Conservation (phyloP, 1,140 invertebrate genomes). For the Zaprionus davidi region DNA sequence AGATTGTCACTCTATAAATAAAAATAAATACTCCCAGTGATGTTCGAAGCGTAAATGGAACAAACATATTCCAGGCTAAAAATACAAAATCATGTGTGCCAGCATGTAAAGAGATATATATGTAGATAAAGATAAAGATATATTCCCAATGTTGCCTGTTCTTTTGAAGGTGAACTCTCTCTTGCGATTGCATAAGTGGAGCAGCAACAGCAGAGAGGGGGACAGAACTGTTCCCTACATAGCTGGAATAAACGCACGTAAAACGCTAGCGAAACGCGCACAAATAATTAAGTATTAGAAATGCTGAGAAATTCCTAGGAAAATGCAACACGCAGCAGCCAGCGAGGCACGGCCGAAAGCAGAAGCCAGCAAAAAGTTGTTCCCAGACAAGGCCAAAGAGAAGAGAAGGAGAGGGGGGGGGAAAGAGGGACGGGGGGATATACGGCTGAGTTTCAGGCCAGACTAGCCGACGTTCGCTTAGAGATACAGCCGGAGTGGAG, state of each 20-base stretch:
- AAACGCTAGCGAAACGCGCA: constrained; percentile 63
- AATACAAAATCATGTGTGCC: constrained; percentile 34
- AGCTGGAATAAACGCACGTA: constrained; percentile 64
- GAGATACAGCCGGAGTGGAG: constrained; percentile 72
- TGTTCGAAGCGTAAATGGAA: constrained; percentile 70
- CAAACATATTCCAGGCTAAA: constrained; percentile 57
- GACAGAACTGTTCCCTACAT: constrained; percentile 12
- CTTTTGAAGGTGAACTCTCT: constrained; percentile 61
- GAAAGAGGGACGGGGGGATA: too few relatives aligned
- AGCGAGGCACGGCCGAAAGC: neutral
- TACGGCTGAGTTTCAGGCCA: constrained; percentile 33
- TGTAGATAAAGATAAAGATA: neutral
- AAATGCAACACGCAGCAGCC: constrained; percentile 58
- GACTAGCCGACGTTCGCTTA: constrained; percentile 70
- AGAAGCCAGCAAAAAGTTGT: constrained; percentile 49
- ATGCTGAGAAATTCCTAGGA: constrained; percentile 76
- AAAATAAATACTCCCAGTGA: neutral
- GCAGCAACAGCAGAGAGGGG: constrained; percentile 3
- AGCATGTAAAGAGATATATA: constrained; percentile 14
- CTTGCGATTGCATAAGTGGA: constrained; percentile 47
- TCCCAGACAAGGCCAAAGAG: constrained; percentile 58
- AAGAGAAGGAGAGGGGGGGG: neutral
- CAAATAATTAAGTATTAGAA: constrained; percentile 82
- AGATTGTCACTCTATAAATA: neutral
- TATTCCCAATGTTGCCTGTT: constrained; percentile 7